phyloP scores from a whole-genome alignment of 2,113 vertebrate genomes.

The Potamarius usumacintae region DNA sequence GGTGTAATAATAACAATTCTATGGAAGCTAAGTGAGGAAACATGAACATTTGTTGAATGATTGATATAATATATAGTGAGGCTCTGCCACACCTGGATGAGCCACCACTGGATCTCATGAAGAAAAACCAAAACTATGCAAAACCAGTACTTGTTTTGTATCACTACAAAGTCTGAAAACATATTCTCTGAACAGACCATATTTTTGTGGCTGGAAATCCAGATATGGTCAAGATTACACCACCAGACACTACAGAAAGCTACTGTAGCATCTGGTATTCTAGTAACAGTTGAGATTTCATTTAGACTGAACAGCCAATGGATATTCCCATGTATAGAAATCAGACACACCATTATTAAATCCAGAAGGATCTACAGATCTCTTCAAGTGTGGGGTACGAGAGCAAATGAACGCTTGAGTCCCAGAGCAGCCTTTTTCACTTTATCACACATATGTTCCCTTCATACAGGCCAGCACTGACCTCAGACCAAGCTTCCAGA shows the following conservation, averaged over 20 bases:
- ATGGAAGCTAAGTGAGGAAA: not conserved
- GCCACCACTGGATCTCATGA: not conserved
- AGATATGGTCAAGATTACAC: slow-evolving; percentile 18
- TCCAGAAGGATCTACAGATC: slow-evolving; percentile 24
- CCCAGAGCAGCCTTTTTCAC: slow-evolving; percentile 48
- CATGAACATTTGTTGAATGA: not conserved
- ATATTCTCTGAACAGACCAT: not conserved
- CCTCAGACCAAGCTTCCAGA: slow-evolving; percentile 56
- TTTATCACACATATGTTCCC: slow-evolving; percentile 54
- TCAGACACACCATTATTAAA: slow-evolving; percentile 19
- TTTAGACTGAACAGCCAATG: slow-evolving; percentile 16
- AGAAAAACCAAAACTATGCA: not conserved
- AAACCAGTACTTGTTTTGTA: not conserved
- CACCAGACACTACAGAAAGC: not conserved
- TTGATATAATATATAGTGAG: not conserved
- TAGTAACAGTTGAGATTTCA: slow-evolving; percentile 18
- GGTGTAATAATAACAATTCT: not conserved
- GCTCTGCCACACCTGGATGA: not conserved
- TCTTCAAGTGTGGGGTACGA: slow-evolving; percentile 34
- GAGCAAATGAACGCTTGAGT: slow-evolving; percentile 29
- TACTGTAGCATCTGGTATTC: not conserved
- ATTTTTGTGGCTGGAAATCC: not conserved
- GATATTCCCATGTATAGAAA: not conserved
- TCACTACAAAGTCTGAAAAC: not conserved
- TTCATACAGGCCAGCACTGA: slow-evolving; percentile 57